phyloP scores from a whole-genome alignment of 1,140 invertebrate genomes.

The Pararge aegeria region DNA sequence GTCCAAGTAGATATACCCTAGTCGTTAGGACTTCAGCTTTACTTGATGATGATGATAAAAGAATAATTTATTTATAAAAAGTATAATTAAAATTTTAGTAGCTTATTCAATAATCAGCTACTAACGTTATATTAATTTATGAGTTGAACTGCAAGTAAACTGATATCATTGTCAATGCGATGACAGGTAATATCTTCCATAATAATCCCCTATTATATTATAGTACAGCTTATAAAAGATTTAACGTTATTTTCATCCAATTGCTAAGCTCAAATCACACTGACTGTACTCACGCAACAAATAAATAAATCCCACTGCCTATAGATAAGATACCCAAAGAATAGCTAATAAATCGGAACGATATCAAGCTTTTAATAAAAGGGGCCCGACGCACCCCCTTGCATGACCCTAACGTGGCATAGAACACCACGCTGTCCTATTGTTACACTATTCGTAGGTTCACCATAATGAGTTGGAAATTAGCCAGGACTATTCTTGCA shows the following conservation, averaged over 20 bases:
- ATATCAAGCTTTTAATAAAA: constrained; percentile 35
- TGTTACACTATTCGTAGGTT: constrained; percentile 25
- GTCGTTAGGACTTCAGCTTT: too few species aligned
- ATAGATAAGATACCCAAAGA: constrained; percentile 35
- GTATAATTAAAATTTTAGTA: too few species aligned
- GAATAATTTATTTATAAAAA: too few species aligned
- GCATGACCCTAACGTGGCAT: constrained; percentile 40
- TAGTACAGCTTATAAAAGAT: neutral
- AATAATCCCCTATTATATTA: too few species aligned
- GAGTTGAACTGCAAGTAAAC: too few species aligned
- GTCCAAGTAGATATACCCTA: too few species aligned
- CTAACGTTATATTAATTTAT: too few species aligned
- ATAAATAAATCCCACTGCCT: constrained; percentile 31
- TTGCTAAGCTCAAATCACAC: neutral
- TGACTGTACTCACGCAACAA: neutral
- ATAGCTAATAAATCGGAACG: constrained; percentile 48
- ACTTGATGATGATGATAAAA: too few species aligned
- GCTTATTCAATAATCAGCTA: too few species aligned
- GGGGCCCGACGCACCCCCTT: constrained; percentile 36
- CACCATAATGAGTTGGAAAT: neutral
- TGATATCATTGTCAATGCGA: too few species aligned
- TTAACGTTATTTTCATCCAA: neutral
- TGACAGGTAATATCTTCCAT: too few species aligned
- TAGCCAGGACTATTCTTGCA: neutral
- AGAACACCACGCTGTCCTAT: constrained; percentile 40